Percentiles rank a stretch among this genome's conserved stretches.
These are phyloP conservation scores for Euproctis similis DNA, from an alignment of 2,888 invertebrate genomes.

Conservation along the genomic window DNA sequence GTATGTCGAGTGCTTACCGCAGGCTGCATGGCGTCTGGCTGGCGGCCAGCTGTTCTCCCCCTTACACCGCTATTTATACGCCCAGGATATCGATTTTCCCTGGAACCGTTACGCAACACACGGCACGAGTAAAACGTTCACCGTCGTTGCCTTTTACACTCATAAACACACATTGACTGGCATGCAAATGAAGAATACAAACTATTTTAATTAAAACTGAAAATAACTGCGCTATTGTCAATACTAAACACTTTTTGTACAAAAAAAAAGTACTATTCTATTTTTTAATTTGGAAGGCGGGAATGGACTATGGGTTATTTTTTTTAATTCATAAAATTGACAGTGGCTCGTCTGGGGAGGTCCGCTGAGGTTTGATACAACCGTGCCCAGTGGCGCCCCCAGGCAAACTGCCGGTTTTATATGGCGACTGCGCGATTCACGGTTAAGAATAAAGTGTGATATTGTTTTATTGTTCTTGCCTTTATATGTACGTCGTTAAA, in stretches of 20 bases:
- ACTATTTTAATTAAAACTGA: constrained; percentile 9
- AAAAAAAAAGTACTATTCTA: constrained; percentile 7
- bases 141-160: constrained; percentile 44
- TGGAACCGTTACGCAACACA: constrained; percentile 68
- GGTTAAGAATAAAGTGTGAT: constrained; percentile 27
- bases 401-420: constrained; percentile 45
- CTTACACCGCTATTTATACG: constrained; percentile 66
- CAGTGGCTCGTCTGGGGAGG: constrained; percentile 28
- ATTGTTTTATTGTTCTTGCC: constrained; percentile 20
- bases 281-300: constrained; percentile 40
- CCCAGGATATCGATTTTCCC: constrained; percentile 68
- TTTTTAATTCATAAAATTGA: constrained; percentile 39
- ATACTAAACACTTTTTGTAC: not conserved
- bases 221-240: constrained; percentile 7
- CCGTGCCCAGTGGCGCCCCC: constrained; percentile 57
- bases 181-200: constrained; percentile 23
- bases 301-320: constrained; percentile 31
- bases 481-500: constrained; percentile 19
- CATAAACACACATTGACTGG: constrained; percentile 38
- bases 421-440: constrained; percentile 55
- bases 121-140: constrained; percentile 47
- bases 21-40: constrained; percentile 63
- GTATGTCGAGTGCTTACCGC: constrained; percentile 41
- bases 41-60: constrained; percentile 66
- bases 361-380: constrained; percentile 34